Evolutionary conservation across 2,797 vertebrate genomes (phyloP).

Genomic region (Xiphorhynchus erythropygius): DNA sequence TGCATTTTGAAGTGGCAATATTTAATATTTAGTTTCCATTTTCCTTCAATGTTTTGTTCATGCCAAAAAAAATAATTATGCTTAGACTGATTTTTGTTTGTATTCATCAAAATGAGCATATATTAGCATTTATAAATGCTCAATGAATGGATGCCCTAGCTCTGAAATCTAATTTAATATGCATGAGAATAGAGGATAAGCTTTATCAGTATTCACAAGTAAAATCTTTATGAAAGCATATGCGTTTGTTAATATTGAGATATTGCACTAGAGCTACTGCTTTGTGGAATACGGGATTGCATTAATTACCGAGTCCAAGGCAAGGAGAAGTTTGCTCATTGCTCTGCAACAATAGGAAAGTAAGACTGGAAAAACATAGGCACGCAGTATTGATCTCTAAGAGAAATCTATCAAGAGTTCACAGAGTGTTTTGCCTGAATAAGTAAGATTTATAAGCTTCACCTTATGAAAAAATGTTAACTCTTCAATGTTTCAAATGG

Average conservation of each 20-base stretch:
- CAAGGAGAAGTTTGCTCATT: not conserved
- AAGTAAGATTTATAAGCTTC: not conserved
- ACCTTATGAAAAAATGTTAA: not conserved
- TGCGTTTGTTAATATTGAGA: constrained; percentile 21
- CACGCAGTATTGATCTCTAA: not conserved
- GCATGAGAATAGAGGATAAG: constrained; percentile 43
- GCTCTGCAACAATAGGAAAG: not conserved
- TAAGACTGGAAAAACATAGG: not conserved
- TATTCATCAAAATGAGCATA: constrained; percentile 63
- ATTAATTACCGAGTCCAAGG: not conserved
- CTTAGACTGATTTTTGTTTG: constrained; percentile 60
- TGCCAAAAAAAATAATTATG: constrained; percentile 38
- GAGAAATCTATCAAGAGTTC: not conserved
- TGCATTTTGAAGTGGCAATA: not conserved
- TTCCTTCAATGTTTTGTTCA: constrained; percentile 40
- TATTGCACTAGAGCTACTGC: not conserved
- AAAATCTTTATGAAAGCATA: constrained; percentile 33
- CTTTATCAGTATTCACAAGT: constrained; percentile 51
- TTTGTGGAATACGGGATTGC: not conserved
- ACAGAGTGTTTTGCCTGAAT: not conserved
- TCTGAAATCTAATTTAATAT: constrained; percentile 59
- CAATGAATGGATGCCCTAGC: constrained; percentile 41
- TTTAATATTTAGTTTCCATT: constrained; percentile 49
- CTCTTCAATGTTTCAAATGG: not conserved
- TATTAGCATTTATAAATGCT: constrained; percentile 65